Evolutionary conservation across 2,888 invertebrate species (phyloP), one percentile per base, ranked within the genome.

Genomic region (Eristalis intricaria): DNA sequence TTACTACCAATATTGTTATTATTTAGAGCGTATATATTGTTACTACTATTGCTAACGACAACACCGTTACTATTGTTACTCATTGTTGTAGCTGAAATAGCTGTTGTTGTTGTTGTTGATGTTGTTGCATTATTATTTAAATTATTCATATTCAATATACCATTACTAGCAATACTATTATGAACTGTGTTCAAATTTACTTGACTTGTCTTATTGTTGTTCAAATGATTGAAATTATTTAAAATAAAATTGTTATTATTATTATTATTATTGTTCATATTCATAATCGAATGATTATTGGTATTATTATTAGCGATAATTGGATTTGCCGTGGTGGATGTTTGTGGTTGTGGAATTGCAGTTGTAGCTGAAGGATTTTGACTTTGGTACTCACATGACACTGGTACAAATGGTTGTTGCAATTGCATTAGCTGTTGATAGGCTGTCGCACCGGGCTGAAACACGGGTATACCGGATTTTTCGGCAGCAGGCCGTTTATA

Each of bases 401-500:
- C 98, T 96, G 98, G 98, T 96, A 98, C 98, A 95, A 97, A 98
- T 94, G 98, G 98, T 96, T 98, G 97, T 92, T 95, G 95, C 92
- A 97, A 95, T 95, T 97, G 97, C 96, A 98, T 97, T 94, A 98
- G 96, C 94, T 98, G 98, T 94, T 98, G 98, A 95, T 98, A 97
- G 93, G 97, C 97, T 92, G 97, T 97, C 93, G 96, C 96, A 93
- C 96, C 96, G 93, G 98, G 97, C 94, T 98, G 98, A 95, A 98
- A 98, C 91, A 99, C 97, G 92, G 98, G 98, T 93, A 99, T 95
- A 93, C 98, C 98, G 93, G 98, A 98, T 94, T 99, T 98, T 94
- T 98, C 98, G 89, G 97, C 98, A 92, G 98, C 97, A 93, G 98
- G 97, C 94, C 99, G 96, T 94, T 98, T 98, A 94, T 98, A 98